Evolutionary conservation across 2,888 invertebrate genomes (phyloP).

Genomic region (Tineola bisselliella): DNA sequence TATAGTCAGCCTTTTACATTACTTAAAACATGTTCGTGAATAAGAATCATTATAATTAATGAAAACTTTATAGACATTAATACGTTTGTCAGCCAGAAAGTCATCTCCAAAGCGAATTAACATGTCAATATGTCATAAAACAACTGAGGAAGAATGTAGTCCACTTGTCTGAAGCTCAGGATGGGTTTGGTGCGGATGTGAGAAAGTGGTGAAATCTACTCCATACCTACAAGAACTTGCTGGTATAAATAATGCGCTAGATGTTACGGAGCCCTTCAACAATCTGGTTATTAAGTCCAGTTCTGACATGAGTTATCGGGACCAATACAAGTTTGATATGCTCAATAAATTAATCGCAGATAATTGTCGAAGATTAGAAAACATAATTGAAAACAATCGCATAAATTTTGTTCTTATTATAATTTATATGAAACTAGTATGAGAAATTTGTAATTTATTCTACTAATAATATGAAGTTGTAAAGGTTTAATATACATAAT

Average conservation of each 20-base stretch:
- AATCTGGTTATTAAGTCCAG: conserved; percentile 32
- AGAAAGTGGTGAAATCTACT: conserved; percentile 63
- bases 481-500: too few species aligned
- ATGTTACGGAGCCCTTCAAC: conserved; percentile 40
- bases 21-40: too few species aligned
- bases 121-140: not conserved
- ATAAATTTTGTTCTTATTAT: not conserved
- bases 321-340: conserved; percentile 6
- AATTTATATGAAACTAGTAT: not conserved
- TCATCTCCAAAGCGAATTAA: not conserved
- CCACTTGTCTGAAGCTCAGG: conserved; percentile 16
- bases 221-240: conserved; percentile 46
- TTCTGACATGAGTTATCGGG: conserved; percentile 9
- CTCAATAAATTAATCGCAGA: not conserved
- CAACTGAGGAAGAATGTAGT: not conserved
- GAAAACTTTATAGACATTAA: too few species aligned
- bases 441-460: not conserved
- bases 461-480: too few species aligned
- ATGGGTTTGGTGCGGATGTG: conserved; percentile 30
- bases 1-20: too few species aligned
- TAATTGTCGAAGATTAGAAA: conserved; percentile 1
- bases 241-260: conserved; percentile 62
- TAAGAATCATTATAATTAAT: too few species aligned
- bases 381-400: not conserved
- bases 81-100: too few species aligned